A percentile compares a stretch with the other conserved stretches of the same genome.
phyloP scores from a whole-genome alignment of 2,113 vertebrate genomes.

The Megaptera novaeangliae region DNA sequence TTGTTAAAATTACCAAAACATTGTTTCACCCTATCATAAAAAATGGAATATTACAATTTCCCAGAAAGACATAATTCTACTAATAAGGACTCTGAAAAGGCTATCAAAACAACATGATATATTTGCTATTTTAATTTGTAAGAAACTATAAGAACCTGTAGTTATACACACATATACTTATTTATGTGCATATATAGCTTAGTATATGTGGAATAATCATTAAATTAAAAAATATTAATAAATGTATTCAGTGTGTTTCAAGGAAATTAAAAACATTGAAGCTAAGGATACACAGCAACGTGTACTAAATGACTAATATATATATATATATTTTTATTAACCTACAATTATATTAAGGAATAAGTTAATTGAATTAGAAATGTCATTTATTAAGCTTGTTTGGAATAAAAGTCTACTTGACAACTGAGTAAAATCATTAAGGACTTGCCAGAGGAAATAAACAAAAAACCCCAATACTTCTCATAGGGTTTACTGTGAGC shows the following conservation, averaged over 20 bases:
- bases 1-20: neutral
- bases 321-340: neutral
- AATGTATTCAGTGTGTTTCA: neutral
- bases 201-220: neutral
- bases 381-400: neutral
- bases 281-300: neutral
- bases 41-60: neutral
- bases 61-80: neutral
- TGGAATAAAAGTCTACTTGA: neutral
- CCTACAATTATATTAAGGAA: neutral
- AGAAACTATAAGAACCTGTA: neutral
- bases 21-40: neutral
- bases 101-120: neutral
- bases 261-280: neutral
- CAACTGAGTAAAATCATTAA: neutral
- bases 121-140: neutral
- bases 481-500: neutral
- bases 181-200: neutral
- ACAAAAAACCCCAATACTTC: neutral
- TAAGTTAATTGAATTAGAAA: neutral
- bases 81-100: neutral
- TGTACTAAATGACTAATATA: neutral
- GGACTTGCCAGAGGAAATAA: neutral
- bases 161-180: neutral
- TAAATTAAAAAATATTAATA: neutral